Evolutionary conservation across 30 jellyfish, hydroid and myxozoan genomes (phyloP).

Genomic region (Pelagia noctiluca): DNA sequence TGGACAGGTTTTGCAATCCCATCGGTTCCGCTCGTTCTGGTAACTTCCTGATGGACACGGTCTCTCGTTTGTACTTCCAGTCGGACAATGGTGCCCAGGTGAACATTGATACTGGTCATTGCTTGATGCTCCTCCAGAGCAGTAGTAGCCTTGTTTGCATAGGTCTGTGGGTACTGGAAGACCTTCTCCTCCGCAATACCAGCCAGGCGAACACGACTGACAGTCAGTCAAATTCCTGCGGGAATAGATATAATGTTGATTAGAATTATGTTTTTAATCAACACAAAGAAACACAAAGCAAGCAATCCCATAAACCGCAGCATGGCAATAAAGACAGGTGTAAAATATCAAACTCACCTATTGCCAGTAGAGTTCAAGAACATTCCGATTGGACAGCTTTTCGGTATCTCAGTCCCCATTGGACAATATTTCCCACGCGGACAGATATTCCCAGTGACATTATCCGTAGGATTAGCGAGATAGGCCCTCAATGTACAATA

Average conservation of each 20-base stretch:
- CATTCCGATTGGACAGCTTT: slow-evolving; percentile 91
- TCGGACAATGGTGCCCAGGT: slow-evolving; percentile 87
- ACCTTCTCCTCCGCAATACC: slow-evolving; percentile 88
- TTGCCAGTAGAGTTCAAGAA: slow-evolving; percentile 89
- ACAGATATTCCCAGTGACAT: slow-evolving; percentile 87
- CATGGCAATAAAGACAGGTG: background rate
- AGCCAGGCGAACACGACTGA: slow-evolving; percentile 91
- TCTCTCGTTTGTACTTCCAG: slow-evolving; percentile 56
- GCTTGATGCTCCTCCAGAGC: slow-evolving; percentile 83
- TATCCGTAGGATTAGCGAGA: slow-evolving; percentile 90
- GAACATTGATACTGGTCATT: slow-evolving; percentile 72
- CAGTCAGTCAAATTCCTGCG: slow-evolving; percentile 81
- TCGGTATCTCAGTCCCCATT: slow-evolving; percentile 79
- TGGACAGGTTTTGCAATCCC: slow-evolving; percentile 90
- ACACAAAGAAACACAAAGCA: no score
- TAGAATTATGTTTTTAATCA: no score
- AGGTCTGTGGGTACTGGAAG: slow-evolving; percentile 73
- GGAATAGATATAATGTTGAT: background rate
- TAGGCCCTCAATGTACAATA: slow-evolving; percentile 83
- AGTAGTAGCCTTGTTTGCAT: slow-evolving; percentile 89
- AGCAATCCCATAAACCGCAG: slow-evolving; percentile 8
- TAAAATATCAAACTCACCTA: slow-evolving; percentile 79
- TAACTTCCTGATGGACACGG: slow-evolving; percentile 95
- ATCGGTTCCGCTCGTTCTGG: slow-evolving; percentile 86
- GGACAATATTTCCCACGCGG: slow-evolving; percentile 95